Conservation (phyloP, 2,113 vertebrate genomes). For the Oreochromis aureus region DNA sequence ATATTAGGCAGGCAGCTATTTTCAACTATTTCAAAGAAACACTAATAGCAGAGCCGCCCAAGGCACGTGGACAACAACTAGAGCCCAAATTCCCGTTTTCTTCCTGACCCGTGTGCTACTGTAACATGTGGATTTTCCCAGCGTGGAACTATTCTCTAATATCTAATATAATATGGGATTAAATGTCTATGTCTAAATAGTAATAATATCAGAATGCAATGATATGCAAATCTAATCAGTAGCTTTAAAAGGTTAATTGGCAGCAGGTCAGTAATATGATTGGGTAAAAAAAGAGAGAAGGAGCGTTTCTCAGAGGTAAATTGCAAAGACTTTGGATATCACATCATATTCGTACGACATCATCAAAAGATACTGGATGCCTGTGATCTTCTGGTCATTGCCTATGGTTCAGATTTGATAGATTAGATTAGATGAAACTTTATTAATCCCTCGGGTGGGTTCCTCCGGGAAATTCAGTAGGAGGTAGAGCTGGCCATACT, state of each 20-base stretch:
- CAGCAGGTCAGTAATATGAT: background rate
- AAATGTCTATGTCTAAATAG: background rate
- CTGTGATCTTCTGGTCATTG: background rate
- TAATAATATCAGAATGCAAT: background rate
- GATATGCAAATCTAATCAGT: background rate
- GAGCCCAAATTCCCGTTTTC: accelerated
- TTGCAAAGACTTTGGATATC: background rate
- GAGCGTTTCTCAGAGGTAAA: background rate
- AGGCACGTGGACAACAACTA: accelerated
- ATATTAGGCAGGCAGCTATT: background rate
- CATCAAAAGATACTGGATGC: background rate
- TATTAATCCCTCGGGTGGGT: background rate
- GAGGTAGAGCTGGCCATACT: background rate
- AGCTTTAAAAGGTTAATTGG: background rate
- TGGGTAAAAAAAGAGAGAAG: background rate
- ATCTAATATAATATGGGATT: background rate
- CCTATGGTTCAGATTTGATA: background rate
- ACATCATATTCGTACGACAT: background rate
- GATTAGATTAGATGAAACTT: background rate
- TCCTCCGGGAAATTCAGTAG: background rate
- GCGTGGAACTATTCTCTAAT: background rate
- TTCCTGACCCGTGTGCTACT: background rate
- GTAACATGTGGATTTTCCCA: background rate
- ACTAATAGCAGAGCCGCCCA: background rate
- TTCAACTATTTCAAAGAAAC: background rate